Base-by-base conservation (phyloP, 2,888 invertebrate genomes). In the Schizotus pectinicornis region DNA sequence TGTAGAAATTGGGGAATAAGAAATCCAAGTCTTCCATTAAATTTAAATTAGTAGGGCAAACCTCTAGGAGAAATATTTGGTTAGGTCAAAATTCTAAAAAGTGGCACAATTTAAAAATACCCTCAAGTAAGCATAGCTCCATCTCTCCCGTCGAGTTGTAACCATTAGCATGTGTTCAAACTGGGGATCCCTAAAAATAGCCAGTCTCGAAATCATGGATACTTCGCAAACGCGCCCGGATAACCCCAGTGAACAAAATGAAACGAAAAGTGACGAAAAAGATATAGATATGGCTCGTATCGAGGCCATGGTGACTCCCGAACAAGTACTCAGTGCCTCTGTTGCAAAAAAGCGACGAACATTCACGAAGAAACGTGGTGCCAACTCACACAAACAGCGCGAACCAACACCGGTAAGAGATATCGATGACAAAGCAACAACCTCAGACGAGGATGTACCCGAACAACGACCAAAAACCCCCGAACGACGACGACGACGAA, bases 331-430 rank as follows among this genome's bases (percentile, higher is more conserved):
- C 61, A 80, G 79, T 72, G 83, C 85, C 73, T 81, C 84, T 11
- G 79, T 86, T 49, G 79, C 81, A 36, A 83, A 86, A 52, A 86
- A 86, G 67, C 82, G 88, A 43, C 82, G 89, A 60, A 86, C 84
- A 63, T 77, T 86, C 37, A 84, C 85, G 0, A 85, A 84, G 70
- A 85, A 83, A 62, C 80, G 84, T 71, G 80, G 81, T 54, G 79
- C 80, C 53, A 80, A 80, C 22, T 75, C 84, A 14, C 82, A 82
- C 22, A 81, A 81, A 50, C 34, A 22, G 37, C 85, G 88, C 64
- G 88, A 88, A 58, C 85, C 86, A 43, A 86, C 88, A 6, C 88
- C 89, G 33, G 82, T 83, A 9, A 82, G 85, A 41, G 83, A 83
- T 52, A 46, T 63, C 3, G 64, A 68, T 35, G 70, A 65, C 12